Conservation (phyloP, 2,797 vertebrate species). For the Argyrosomus regius region DNA sequence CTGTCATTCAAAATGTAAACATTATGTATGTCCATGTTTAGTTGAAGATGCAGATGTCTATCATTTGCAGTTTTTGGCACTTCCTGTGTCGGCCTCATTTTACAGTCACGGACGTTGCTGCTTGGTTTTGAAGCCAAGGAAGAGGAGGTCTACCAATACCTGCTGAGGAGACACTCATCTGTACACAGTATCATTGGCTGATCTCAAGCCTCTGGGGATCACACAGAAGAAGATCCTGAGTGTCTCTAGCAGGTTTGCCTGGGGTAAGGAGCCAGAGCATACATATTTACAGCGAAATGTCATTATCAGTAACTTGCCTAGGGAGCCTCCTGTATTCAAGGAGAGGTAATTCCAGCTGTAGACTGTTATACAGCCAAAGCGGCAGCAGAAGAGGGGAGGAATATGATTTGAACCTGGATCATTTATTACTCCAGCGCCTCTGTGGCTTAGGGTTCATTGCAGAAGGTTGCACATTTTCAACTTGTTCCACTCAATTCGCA, state of each 20-base stretch:
- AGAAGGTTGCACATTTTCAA: constrained; percentile 72
- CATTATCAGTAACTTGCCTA: constrained; percentile 69
- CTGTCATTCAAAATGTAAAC: too few relatives aligned
- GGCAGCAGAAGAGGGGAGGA: constrained; percentile 40
- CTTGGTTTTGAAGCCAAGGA: neutral
- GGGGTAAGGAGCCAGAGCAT: constrained; percentile 36
- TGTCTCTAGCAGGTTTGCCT: constrained; percentile 27
- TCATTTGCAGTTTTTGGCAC: neutral
- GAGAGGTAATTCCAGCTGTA: constrained; percentile 56
- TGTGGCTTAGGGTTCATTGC: constrained; percentile 65
- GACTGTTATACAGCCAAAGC: constrained; percentile 24
- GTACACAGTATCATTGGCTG: constrained; percentile 8
- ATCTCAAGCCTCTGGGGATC: constrained; percentile 28
- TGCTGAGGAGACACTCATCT: constrained; percentile 17
- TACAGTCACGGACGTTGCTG: neutral
- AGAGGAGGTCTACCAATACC: neutral
- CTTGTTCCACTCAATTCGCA: constrained; percentile 59
- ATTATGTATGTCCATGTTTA: too few relatives aligned
- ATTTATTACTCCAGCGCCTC: constrained; percentile 77
- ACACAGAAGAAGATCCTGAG: constrained; percentile 2
- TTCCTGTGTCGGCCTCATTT: too few relatives aligned
- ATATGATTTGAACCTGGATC: constrained; percentile 75
- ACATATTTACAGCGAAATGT: constrained; percentile 76
- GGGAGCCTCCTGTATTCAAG: constrained; percentile 61
- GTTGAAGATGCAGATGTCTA: neutral